Evolutionary conservation across 2,797 vertebrate genomes (phyloP).

Genomic region (Eospalax fontanierii): DNA sequence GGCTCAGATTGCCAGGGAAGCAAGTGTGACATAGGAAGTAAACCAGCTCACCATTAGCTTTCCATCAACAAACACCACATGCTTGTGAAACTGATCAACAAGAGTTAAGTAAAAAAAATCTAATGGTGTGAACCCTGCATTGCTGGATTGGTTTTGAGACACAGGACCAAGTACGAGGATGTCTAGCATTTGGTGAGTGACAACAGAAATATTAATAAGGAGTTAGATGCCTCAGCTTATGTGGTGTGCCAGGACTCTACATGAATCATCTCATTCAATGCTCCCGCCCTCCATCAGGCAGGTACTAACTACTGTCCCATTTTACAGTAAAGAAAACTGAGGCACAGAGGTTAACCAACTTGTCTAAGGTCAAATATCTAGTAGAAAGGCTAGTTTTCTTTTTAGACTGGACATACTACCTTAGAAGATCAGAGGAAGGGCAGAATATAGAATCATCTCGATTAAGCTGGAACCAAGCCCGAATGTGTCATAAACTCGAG

Average conservation of each 20-base stretch:
- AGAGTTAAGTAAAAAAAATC: neutral
- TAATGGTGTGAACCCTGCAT: slow-evolving; percentile 3
- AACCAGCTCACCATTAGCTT: slow-evolving; percentile 55
- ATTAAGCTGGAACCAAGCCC: neutral
- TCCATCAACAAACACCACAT: slow-evolving; percentile 71
- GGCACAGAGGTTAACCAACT: neutral
- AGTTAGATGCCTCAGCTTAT: neutral
- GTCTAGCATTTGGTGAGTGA: neutral
- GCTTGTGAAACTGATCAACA: slow-evolving; percentile 61
- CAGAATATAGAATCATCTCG: neutral
- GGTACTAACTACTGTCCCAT: neutral
- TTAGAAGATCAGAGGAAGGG: neutral
- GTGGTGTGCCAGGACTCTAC: neutral
- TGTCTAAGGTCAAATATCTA: neutral
- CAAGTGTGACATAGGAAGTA: neutral
- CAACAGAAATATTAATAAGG: slow-evolving; percentile 35
- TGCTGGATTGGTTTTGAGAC: slow-evolving; percentile 30
- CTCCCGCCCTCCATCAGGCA: neutral
- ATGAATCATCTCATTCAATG: neutral
- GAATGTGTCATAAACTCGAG: neutral
- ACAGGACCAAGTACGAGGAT: neutral
- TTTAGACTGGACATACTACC: neutral
- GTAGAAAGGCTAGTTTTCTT: neutral
- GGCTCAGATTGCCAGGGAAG: neutral
- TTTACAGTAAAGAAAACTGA: slow-evolving; percentile 40